phyloP scores from a whole-genome alignment of 1,140 invertebrate genomes.

The Globodera ellingtonae region DNA sequence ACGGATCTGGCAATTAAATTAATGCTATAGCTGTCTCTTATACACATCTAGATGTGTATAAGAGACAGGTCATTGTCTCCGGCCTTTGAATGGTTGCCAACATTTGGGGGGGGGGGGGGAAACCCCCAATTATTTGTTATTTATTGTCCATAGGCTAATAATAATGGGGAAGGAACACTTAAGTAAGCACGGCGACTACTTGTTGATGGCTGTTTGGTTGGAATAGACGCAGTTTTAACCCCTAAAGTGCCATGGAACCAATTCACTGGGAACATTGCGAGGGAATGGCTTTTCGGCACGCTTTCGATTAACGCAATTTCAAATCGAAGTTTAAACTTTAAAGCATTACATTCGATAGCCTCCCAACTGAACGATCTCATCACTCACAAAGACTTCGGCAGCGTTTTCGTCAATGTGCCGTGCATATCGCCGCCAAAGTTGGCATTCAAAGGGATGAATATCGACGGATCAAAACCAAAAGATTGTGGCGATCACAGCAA shows the following conservation, averaged over 20 bases:
- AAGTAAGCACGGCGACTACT: not conserved
- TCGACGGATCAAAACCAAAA: not conserved
- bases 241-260: not conserved
- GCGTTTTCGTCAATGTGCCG: not conserved
- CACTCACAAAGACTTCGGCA: no score
- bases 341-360: no score
- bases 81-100: not conserved
- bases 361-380: no score
- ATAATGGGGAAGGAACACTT: not conserved
- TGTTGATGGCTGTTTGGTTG: no score
- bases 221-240: not conserved
- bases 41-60: no score
- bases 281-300: not conserved
- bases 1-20: slow-evolving; percentile 34
- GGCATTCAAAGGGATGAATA: not conserved
- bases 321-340: no score
- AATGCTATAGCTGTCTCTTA: no score
- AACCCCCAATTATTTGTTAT: not conserved
- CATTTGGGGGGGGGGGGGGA: not conserved
- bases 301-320: no score
- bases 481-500: not conserved
- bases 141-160: not conserved
- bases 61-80: not conserved
- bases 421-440: not conserved
- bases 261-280: not conserved